Percentiles rank a stretch among this genome's conserved stretches.
Evolutionary conservation across 2,797 vertebrate species (phyloP).

Genomic region (Nannoperca australis): DNA sequence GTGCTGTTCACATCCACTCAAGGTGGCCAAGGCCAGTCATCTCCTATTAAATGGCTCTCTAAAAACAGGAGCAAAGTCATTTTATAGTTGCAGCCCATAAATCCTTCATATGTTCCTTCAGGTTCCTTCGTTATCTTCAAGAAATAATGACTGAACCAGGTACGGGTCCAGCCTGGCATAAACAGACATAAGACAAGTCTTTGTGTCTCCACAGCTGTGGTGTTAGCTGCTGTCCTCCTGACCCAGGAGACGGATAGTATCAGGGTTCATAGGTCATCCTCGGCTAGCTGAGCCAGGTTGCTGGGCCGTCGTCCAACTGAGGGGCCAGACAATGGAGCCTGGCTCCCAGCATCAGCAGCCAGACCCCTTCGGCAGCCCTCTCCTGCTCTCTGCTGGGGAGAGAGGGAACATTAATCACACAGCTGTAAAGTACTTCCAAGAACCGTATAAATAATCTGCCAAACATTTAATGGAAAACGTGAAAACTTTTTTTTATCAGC

Average conservation of each 20-base stretch:
- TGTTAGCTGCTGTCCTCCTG: constrained; percentile 58
- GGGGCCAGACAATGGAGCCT: constrained; percentile 62
- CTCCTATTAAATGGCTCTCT: constrained; percentile 51
- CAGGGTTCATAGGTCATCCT: constrained; percentile 90
- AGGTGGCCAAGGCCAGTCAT: constrained; percentile 27
- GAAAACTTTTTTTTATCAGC: neutral
- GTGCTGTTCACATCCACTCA: constrained; percentile 43
- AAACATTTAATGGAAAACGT: neutral
- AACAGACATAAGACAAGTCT: constrained; percentile 47
- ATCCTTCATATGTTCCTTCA: constrained; percentile 59
- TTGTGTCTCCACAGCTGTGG: constrained; percentile 46
- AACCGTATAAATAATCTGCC: neutral
- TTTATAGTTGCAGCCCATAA: constrained; percentile 46
- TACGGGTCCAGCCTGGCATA: constrained; percentile 46
- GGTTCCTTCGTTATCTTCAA: constrained; percentile 43
- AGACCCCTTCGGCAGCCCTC: constrained; percentile 79
- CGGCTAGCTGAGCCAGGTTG: constrained; percentile 90
- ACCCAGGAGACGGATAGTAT: constrained; percentile 29
- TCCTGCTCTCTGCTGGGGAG: constrained; percentile 80
- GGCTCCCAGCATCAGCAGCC: constrained; percentile 68
- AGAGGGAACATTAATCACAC: constrained; percentile 55
- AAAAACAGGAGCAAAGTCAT: constrained; percentile 44
- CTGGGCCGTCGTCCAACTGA: constrained; percentile 83
- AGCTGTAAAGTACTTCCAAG: neutral
- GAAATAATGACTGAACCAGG: constrained; percentile 45